Conservation (phyloP, 2,888 invertebrate species). For the Myopa tessellatipennis region DNA sequence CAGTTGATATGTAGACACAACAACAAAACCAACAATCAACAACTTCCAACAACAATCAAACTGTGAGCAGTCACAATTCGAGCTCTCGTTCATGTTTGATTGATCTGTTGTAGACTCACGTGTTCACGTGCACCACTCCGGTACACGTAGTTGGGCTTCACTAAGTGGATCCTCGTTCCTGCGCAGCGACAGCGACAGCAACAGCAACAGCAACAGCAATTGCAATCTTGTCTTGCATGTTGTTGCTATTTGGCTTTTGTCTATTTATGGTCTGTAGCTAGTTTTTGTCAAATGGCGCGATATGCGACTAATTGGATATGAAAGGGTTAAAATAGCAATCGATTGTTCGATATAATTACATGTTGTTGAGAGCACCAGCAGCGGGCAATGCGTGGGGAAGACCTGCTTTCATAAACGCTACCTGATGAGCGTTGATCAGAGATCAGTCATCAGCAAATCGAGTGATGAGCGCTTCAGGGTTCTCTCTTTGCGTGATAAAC, state of each 20-base stretch:
- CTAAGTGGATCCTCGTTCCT: not conserved
- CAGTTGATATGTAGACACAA: not conserved
- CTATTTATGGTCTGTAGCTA: slow-evolving; percentile 53
- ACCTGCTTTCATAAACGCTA: not conserved
- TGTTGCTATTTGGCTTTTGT: slow-evolving; percentile 50
- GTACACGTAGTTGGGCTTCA: not conserved
- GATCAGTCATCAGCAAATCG: no score
- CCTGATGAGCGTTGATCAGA: no score
- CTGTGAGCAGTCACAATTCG: not conserved
- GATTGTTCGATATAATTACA: slow-evolving; percentile 54
- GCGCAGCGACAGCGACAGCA: not conserved
- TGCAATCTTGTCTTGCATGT: slow-evolving; percentile 28
- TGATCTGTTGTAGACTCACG: slow-evolving; percentile 33
- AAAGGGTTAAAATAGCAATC: slow-evolving; percentile 53
- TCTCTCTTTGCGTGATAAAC: no score
- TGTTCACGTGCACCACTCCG: not conserved
- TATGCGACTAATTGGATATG: slow-evolving; percentile 55
- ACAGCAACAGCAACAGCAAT: not conserved
- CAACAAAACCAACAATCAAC: not conserved
- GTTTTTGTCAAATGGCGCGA: slow-evolving; percentile 52
- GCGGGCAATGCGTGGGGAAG: slow-evolving; percentile 24
- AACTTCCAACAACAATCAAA: not conserved
- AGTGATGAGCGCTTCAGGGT: no score
- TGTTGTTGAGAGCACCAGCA: slow-evolving; percentile 40
- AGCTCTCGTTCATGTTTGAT: slow-evolving; percentile 14